A percentile compares a stretch with the other conserved stretches of the same genome.
phyloP scores from a whole-genome alignment of 92 coral and sea anemone genomes.

The Montipora capitata region DNA sequence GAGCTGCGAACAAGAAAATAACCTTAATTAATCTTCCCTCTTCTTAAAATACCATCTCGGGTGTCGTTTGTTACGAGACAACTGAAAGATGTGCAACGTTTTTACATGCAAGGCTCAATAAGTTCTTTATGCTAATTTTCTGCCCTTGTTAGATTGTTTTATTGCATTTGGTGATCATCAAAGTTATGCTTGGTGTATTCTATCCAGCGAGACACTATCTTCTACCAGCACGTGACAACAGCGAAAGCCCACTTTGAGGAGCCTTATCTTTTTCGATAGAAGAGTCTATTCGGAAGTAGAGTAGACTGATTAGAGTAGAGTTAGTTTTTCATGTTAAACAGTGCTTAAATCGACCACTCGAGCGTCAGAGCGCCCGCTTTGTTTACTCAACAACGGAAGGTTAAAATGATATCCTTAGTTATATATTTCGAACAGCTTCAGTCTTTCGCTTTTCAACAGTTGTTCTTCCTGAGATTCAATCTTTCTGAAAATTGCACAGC shows the following conservation, averaged over 20 bases:
- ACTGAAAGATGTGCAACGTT: neutral
- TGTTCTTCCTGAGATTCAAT: neutral
- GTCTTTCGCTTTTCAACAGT: no score
- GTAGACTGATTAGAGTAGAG: no score
- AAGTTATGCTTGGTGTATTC: neutral
- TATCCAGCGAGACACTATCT: neutral
- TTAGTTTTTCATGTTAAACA: neutral
- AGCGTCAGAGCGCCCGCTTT: slow-evolving; percentile 50
- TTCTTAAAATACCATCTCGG: neutral
- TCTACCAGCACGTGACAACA: neutral
- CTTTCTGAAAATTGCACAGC: neutral
- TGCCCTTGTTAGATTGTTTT: neutral
- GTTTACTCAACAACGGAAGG: slow-evolving; percentile 31
- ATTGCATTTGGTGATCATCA: neutral
- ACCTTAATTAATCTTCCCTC: no score
- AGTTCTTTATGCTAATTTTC: slow-evolving; percentile 17
- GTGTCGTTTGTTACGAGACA: neutral
- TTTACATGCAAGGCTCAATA: neutral
- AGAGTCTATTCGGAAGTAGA: no score
- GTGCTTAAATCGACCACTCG: neutral
- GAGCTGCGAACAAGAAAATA: neutral
- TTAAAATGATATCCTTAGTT: slow-evolving; percentile 3
- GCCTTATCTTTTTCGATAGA: neutral
- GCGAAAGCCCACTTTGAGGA: neutral
- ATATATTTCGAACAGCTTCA: neutral